Evolutionary conservation across 2,113 vertebrate genomes (phyloP).

Genomic region (Xenopus laevis): DNA sequence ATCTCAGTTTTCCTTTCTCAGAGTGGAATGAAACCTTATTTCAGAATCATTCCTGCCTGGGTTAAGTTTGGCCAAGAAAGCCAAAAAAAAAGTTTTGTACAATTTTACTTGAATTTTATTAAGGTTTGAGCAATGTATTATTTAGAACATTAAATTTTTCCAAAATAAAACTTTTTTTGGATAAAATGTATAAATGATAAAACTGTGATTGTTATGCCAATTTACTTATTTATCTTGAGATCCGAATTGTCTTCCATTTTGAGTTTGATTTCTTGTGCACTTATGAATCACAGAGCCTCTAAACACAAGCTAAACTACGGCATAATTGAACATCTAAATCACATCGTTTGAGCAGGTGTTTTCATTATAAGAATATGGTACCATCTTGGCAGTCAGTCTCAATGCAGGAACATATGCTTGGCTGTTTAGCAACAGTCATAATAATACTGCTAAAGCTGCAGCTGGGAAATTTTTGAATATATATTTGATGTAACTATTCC

Average conservation of each 20-base stretch:
- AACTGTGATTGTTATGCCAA: background rate
- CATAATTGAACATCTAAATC: conserved; percentile 9
- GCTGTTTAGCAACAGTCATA: background rate
- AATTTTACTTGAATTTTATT: too few species aligned
- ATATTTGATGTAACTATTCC: too few species aligned
- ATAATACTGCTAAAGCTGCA: background rate
- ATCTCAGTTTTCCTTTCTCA: too few species aligned
- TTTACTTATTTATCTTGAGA: background rate
- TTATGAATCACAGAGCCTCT: background rate
- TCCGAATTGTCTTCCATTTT: background rate
- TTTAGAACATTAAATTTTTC: too few species aligned
- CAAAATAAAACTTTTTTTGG: too few species aligned
- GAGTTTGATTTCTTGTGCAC: background rate
- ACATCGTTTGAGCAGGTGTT: background rate
- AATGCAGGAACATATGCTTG: background rate
- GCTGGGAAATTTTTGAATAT: background rate
- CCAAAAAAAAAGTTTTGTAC: too few species aligned
- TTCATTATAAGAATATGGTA: background rate
- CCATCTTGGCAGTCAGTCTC: background rate
- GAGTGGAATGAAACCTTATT: too few species aligned
- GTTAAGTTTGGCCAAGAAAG: too few species aligned
- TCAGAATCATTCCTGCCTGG: too few species aligned
- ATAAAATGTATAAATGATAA: too few species aligned
- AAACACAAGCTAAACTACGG: background rate
- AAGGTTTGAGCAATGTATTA: too few species aligned